Evolutionary conservation across 2,797 vertebrate genomes (phyloP).

Genomic region (Anguilla pacifica): DNA sequence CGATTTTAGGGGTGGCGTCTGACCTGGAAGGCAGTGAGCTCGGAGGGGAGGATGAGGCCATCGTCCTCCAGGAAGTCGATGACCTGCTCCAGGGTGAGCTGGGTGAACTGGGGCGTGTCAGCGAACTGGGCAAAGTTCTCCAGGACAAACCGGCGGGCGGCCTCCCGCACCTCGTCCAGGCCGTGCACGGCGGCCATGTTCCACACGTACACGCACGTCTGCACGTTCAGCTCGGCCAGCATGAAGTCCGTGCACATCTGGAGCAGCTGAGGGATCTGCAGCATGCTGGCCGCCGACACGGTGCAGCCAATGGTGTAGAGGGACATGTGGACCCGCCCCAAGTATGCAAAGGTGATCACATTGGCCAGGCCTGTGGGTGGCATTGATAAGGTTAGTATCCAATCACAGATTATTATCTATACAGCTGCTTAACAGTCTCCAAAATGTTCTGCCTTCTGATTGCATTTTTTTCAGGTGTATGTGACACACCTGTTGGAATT

Average conservation of each 20-base stretch:
- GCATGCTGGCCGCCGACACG: constrained; percentile 72
- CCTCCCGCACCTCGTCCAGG: constrained; percentile 68
- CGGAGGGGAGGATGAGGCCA: constrained; percentile 71
- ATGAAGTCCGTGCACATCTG: constrained; percentile 83
- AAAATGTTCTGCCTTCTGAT: not conserved
- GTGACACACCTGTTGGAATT: not conserved
- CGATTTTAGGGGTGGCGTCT: constrained; percentile 28
- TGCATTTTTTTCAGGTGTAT: not conserved
- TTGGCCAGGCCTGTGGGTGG: constrained; percentile 74
- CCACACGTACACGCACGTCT: constrained; percentile 83
- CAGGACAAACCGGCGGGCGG: constrained; percentile 74
- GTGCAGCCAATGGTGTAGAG: constrained; percentile 85
- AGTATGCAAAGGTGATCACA: constrained; percentile 79
- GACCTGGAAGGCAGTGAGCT: constrained; percentile 81
- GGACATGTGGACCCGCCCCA: constrained; percentile 82
- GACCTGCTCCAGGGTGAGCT: constrained; percentile 81
- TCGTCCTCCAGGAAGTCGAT: constrained; percentile 80
- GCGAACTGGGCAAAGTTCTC: constrained; percentile 81
- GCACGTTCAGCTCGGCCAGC: constrained; percentile 75
- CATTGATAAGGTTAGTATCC: not conserved
- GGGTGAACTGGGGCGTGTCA: constrained; percentile 77
- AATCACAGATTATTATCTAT: not conserved
- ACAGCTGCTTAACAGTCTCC: not conserved
- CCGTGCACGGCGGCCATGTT: constrained; percentile 79
- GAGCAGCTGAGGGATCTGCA: constrained; percentile 79